Percentiles rank a stretch among this genome's conserved stretches.
phyloP scores from a whole-genome alignment of 1,140 invertebrate genomes.

The Alviniconcha marisindica region DNA sequence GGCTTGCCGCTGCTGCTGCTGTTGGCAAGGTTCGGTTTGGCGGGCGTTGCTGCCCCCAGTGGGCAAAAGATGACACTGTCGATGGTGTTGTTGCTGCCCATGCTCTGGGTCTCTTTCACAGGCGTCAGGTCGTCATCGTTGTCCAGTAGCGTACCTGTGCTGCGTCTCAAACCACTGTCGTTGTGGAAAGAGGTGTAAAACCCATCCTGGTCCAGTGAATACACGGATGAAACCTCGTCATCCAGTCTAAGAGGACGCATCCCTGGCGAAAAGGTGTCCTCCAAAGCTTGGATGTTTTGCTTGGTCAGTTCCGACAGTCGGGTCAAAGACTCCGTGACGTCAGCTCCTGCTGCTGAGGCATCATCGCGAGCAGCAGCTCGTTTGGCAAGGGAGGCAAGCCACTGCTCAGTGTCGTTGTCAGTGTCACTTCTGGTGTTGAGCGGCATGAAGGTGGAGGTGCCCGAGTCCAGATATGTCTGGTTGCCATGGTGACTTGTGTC shows the following conservation, averaged over 20 bases:
- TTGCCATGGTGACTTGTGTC: constrained; percentile 59
- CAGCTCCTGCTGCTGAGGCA: constrained; percentile 55
- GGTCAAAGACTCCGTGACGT: constrained; percentile 46
- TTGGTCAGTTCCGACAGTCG: constrained; percentile 63
- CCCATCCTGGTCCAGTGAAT: constrained; percentile 96
- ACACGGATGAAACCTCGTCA: constrained; percentile 93
- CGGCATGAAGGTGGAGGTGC: constrained; percentile 48
- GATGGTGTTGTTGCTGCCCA: constrained; percentile 55
- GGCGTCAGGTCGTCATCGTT: constrained; percentile 56
- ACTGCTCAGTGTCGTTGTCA: constrained; percentile 62
- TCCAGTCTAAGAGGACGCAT: constrained; percentile 77
- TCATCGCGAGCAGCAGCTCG: constrained; percentile 60
- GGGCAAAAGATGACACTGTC: constrained; percentile 68
- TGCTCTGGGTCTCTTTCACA: constrained; percentile 55
- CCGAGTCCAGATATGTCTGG: too few relatives aligned
- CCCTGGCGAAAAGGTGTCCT: constrained; percentile 64
- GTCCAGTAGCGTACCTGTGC: constrained; percentile 57
- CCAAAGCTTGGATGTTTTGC: constrained; percentile 66
- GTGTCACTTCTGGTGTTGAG: constrained; percentile 56
- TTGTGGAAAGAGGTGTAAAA: constrained; percentile 98
- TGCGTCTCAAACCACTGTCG: constrained; percentile 87
- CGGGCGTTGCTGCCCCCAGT: neutral
- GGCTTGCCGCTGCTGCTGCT: constrained; percentile 24
- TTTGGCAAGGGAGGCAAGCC: constrained; percentile 63
- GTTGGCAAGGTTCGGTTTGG: neutral